Base-by-base conservation (phyloP, 23 tunicate species). In the Phallusia fumigata region DNA sequence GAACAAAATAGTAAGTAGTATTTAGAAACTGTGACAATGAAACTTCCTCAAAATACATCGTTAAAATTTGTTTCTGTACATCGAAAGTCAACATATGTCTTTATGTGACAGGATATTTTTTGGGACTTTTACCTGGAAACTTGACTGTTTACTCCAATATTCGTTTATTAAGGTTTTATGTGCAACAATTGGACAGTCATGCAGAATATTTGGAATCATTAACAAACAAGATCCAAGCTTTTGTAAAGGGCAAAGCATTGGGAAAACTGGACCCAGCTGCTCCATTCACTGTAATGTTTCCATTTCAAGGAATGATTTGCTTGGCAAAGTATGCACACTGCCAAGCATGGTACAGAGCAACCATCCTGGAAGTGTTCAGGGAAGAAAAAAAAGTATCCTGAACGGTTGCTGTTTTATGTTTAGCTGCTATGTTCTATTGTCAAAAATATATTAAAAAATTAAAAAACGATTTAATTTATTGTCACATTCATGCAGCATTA, bases 261-360 rank as follows among this genome's bases (percentile, higher is more conserved):
- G 53, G 34, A 82, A 73, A 32, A 8, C 64, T 85, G 11, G 79
- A 85, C 33, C 75, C 88, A 65, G 35, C 83, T 78, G 78, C 79
- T 65, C 88, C 88, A 32, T 85, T 65, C 36, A 49, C 75, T 21
- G 32, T 85, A 0, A 12, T 85, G 47, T 31, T 33, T 19, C 88
- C 88, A 13, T 19, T 0, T 45, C 44, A 76, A 30, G 69, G 65
- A 26, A 36, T 64, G 69, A 82, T 81, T 30, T 90, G 95, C 40
- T 78, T 90, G 21, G 95, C 95, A n/a, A 47, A 65, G 30, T 90
- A 80, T 77, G 65, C 75, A 18, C 35, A 73, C 30, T 75, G 80
- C 58, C 30, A 58, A 0, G 69, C 64, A 65, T 90, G 95, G 95
- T 90, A 80, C 64, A 78, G 95, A 30, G 95, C 89, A 36, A 79